Percentiles rank a stretch among this genome's conserved stretches.
These are phyloP conservation scores for Keiferia lycopersicella DNA, from an alignment of 2,888 invertebrate species.

Conservation along the genomic window DNA sequence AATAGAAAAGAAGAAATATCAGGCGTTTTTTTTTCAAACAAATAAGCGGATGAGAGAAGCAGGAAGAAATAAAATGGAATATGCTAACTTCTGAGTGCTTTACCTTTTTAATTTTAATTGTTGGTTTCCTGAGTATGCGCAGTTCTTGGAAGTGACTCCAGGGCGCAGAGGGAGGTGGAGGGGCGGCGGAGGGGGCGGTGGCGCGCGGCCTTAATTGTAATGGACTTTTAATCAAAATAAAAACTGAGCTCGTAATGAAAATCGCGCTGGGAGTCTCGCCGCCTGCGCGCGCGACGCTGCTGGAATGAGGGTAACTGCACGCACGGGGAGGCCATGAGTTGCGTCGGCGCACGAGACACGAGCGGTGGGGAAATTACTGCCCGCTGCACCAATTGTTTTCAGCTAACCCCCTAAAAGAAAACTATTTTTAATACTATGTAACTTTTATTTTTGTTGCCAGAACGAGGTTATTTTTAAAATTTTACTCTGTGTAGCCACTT, in stretches of 20 bases:
- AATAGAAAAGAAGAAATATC: neutral
- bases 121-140: slow-evolving; percentile 34
- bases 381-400: no score
- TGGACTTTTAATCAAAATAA: slow-evolving; percentile 52
- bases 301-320: slow-evolving; percentile 20
- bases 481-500: no score
- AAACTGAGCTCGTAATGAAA: slow-evolving; percentile 39
- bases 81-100: neutral
- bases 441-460: no score
- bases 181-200: slow-evolving; percentile 42
- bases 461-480: no score
- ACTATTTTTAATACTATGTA: no score
- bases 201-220: slow-evolving; percentile 47
- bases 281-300: neutral
- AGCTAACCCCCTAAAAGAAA: no score
- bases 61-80: slow-evolving; percentile 10
- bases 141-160: slow-evolving; percentile 39
- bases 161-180: slow-evolving; percentile 39
- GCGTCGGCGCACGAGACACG: neutral
- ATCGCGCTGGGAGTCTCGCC: slow-evolving; percentile 25
- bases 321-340: neutral
- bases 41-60: neutral
- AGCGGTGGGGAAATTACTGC: neutral
- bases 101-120: slow-evolving; percentile 27
- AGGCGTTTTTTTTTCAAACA: neutral